A percentile compares a stretch with the other conserved stretches of the same genome.
Evolutionary conservation across 2,888 invertebrate genomes (phyloP).

Genomic region (Sphinx pinastri): DNA sequence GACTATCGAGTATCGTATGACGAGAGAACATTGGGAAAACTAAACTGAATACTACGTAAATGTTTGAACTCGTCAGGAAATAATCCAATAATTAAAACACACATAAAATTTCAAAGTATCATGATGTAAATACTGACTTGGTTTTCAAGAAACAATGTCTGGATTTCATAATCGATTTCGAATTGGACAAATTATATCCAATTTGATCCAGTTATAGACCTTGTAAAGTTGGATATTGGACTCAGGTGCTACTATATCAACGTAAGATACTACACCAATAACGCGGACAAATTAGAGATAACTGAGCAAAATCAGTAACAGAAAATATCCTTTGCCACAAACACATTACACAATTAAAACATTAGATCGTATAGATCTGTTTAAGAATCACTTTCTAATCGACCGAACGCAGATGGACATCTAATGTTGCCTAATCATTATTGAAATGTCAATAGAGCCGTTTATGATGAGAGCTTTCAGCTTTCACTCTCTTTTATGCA

Average conservation of each 20-base stretch:
- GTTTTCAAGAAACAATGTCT: too few relatives aligned
- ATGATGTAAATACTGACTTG: too few relatives aligned
- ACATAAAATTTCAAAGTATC: too few relatives aligned
- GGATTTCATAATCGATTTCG: too few relatives aligned
- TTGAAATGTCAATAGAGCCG: slow-evolving; percentile 42
- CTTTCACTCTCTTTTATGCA: slow-evolving; percentile 43
- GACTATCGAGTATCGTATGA: slow-evolving; percentile 68
- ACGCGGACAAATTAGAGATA: neutral
- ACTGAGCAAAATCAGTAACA: neutral
- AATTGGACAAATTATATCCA: too few relatives aligned
- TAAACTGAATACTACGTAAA: neutral
- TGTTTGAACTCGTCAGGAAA: too few relatives aligned
- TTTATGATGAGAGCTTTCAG: slow-evolving; percentile 36
- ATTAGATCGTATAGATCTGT: neutral
- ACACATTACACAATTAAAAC: slow-evolving; percentile 1
- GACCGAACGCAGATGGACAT: slow-evolving; percentile 42
- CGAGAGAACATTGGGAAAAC: slow-evolving; percentile 52
- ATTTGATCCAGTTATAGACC: too few relatives aligned
- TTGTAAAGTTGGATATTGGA: too few relatives aligned
- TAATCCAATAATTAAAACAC: too few relatives aligned
- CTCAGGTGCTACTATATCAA: too few relatives aligned
- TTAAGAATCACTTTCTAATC: slow-evolving; percentile 49
- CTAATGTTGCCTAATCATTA: slow-evolving; percentile 52
- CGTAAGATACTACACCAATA: too few relatives aligned
- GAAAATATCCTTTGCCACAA: neutral